phyloP scores from a whole-genome alignment of 2,113 vertebrate species.

The Tenrec ecaudatus region DNA sequence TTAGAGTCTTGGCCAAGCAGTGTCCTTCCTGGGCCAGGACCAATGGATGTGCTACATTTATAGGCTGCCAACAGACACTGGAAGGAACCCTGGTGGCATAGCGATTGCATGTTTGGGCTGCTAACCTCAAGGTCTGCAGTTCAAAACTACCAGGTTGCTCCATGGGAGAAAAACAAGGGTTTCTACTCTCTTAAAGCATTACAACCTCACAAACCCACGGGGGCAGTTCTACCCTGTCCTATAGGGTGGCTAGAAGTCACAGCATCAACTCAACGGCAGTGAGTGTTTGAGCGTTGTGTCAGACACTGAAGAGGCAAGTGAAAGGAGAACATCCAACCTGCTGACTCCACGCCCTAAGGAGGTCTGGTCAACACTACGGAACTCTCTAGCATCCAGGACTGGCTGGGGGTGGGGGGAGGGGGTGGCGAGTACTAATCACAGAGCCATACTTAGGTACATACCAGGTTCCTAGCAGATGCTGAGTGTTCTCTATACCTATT shows the following conservation, averaged over 20 bases:
- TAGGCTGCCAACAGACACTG: neutral
- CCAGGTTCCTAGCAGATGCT: neutral
- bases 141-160: no score
- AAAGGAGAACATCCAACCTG: neutral
- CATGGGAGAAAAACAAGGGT: no score
- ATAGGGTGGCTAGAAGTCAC: no score
- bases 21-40: no score
- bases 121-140: no score
- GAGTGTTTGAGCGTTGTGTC: no score
- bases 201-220: no score
- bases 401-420: rapidly evolving
- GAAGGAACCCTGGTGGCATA: no score
- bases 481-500: neutral
- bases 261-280: no score
- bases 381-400: neutral
- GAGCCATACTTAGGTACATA: neutral
- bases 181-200: no score
- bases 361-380: neutral
- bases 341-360: neutral
- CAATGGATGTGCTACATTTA: neutral
- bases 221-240: no score
- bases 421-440: neutral
- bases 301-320: neutral
- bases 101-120: no score
- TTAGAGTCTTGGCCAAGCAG: neutral